A percentile compares a stretch with the other conserved stretches of the same genome.
These are phyloP conservation scores for Papilio protenor DNA, from an alignment of 2,888 invertebrate genomes.

Conservation along the genomic window DNA sequence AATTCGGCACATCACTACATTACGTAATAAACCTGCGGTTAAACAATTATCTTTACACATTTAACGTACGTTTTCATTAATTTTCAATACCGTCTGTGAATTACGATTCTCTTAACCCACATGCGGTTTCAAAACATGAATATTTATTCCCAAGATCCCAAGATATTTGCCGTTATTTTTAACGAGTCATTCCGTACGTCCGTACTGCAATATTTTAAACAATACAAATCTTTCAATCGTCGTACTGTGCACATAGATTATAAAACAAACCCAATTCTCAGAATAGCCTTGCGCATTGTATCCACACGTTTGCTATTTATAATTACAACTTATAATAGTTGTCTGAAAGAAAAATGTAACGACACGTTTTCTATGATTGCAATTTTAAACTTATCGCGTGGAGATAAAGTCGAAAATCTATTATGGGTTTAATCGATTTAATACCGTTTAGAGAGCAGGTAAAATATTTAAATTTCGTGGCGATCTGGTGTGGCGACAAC, in stretches of 20 bases:
- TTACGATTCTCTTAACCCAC: conserved; percentile 68
- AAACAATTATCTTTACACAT: conserved; percentile 41
- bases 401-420: conserved; percentile 66
- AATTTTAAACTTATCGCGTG: conserved; percentile 53
- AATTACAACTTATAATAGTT: conserved; percentile 74
- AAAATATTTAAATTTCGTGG: conserved; percentile 76
- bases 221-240: conserved; percentile 69
- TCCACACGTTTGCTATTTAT: conserved; percentile 81
- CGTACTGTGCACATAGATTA: conserved; percentile 61
- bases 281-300: conserved; percentile 80
- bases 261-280: conserved; percentile 75
- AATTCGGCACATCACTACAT: conserved; percentile 37
- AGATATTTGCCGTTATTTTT: conserved; percentile 57
- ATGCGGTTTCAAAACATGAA: conserved; percentile 66
- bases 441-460: conserved; percentile 67
- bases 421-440: conserved; percentile 55
- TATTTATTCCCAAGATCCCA: conserved; percentile 62
- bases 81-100: conserved; percentile 53
- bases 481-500: conserved; percentile 81
- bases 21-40: conserved; percentile 39
- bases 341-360: conserved; percentile 60
- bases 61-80: conserved; percentile 56
- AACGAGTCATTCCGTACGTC: conserved; percentile 51
- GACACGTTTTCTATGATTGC: conserved; percentile 46
- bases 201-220: conserved; percentile 57